phyloP scores from a whole-genome alignment of 2,797 vertebrate species.

The Remorina albescens region DNA sequence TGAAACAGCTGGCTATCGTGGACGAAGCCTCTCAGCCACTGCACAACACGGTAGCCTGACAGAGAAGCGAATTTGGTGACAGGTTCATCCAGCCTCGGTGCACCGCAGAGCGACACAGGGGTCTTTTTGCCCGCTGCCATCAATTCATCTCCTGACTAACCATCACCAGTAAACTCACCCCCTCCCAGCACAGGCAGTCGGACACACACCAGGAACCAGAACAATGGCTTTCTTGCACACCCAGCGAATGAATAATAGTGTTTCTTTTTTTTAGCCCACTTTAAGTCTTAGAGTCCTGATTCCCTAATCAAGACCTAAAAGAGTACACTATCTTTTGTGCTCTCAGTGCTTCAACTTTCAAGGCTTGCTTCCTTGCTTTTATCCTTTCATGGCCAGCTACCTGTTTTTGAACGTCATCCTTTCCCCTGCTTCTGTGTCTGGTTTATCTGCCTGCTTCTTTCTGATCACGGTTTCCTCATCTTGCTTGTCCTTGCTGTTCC shows the following conservation, averaged over 20 bases:
- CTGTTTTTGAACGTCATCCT: background rate
- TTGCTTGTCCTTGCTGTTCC: background rate
- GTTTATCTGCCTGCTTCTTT: background rate
- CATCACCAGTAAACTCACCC: too few species aligned
- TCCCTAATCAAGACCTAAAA: background rate
- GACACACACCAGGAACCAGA: too few species aligned
- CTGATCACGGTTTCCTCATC: background rate
- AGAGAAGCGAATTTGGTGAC: constrained; percentile 1
- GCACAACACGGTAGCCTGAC: background rate
- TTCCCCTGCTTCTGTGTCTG: background rate
- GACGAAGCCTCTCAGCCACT: background rate
- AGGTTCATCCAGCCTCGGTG: background rate
- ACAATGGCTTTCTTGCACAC: too few species aligned
- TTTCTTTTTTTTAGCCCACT: too few species aligned
- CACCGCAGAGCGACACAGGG: background rate
- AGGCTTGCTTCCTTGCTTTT: background rate
- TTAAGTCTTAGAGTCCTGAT: background rate
- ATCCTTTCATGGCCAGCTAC: background rate
- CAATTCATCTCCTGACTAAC: background rate
- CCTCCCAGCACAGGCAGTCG: too few species aligned
- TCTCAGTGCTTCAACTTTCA: background rate
- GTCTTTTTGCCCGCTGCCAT: background rate
- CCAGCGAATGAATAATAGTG: too few species aligned
- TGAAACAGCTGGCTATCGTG: background rate
- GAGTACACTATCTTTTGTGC: background rate